These are phyloP conservation scores for Drosophila mettleri DNA, from an alignment of 2,888 invertebrate species.

Conservation along the genomic window DNA sequence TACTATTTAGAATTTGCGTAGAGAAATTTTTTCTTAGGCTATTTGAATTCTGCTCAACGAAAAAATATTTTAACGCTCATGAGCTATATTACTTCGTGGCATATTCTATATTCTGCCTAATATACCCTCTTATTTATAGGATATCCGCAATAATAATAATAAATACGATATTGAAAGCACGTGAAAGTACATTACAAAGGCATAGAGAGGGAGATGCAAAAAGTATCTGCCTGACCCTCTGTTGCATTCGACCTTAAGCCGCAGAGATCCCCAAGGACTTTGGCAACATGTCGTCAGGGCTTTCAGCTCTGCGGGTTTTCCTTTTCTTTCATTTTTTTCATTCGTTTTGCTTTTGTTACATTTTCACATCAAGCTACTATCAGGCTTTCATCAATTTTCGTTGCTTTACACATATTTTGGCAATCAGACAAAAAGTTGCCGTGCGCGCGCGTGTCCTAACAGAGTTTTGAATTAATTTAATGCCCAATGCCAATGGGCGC, in stretches of 20 bases:
- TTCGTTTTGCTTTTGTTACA: constrained; percentile 30
- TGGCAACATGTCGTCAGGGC: constrained; percentile 54
- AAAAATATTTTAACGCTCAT: background rate
- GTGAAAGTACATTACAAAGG: constrained; percentile 55
- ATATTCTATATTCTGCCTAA: background rate
- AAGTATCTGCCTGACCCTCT: constrained; percentile 16
- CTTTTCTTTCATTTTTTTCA: background rate
- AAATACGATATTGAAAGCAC: constrained; percentile 60
- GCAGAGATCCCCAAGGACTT: constrained; percentile 63
- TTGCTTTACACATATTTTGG: constrained; percentile 57
- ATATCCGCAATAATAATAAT: constrained; percentile 60
- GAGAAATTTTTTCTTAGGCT: too few relatives aligned
- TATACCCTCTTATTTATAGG: constrained; percentile 15
- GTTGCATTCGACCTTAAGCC: constrained; percentile 47
- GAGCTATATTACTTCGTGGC: background rate
- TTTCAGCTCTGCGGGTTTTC: constrained; percentile 7
- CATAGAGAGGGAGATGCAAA: background rate
- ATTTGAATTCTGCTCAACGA: background rate
- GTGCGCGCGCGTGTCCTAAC: constrained; percentile 74
- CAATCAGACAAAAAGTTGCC: constrained; percentile 66
- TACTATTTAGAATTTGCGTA: too few relatives aligned
- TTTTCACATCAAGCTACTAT: constrained; percentile 49
- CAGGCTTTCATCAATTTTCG: constrained; percentile 65
- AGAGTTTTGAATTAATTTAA: constrained; percentile 82
- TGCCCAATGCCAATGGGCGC: constrained; percentile 55